Conservation (phyloP, 2,797 vertebrate genomes). For the Oreochromis mossambicus region DNA sequence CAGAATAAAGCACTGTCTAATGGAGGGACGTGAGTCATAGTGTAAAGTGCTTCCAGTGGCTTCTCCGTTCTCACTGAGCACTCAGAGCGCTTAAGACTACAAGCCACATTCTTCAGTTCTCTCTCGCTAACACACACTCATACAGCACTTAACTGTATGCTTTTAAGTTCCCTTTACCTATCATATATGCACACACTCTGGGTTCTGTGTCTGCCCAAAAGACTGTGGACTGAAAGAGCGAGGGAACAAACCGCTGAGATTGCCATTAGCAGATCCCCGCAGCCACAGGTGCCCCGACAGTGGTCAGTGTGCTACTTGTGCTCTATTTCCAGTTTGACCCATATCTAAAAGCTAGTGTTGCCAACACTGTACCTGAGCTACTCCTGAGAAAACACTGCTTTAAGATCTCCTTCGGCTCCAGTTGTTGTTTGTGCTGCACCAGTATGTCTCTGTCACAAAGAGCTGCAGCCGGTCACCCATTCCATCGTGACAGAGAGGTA, state of each 20-base stretch:
- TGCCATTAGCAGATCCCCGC: neutral
- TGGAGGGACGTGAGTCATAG: neutral
- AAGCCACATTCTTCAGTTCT: neutral
- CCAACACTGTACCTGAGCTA: neutral
- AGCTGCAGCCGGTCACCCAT: neutral
- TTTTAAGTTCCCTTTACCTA: neutral
- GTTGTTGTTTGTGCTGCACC: neutral
- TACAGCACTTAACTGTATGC: neutral
- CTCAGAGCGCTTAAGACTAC: neutral
- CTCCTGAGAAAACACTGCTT: neutral
- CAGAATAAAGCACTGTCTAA: neutral
- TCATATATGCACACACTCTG: neutral
- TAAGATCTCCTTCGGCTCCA: neutral
- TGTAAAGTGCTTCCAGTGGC: neutral
- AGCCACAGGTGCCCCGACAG: neutral
- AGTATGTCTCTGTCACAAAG: neutral
- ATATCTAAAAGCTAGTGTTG: neutral
- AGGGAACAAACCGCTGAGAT: neutral
- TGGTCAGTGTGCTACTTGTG: neutral
- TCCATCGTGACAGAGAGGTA: neutral
- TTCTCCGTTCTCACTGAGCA: neutral
- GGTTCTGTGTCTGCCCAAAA: neutral
- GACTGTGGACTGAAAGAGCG: neutral
- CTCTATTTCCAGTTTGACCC: neutral
- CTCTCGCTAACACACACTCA: neutral